phyloP scores from a whole-genome alignment of 1,140 invertebrate species.

The Nasonia longicornis region DNA sequence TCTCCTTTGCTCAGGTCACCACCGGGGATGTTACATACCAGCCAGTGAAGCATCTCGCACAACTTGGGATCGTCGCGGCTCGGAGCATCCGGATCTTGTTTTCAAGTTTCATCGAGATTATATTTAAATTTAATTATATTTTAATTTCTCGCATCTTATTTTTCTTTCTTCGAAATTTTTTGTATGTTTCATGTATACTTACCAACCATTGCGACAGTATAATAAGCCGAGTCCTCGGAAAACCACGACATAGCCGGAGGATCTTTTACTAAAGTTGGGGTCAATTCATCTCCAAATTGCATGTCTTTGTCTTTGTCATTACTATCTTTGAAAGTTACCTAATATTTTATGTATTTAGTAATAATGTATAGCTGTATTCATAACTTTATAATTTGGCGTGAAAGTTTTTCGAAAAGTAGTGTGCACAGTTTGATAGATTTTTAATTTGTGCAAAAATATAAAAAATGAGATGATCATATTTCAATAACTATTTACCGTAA shows the following conservation, averaged over 20 bases:
- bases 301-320: conserved; percentile 38
- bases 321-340: conserved; percentile 38
- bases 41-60: conserved; percentile 73
- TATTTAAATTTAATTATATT: background rate
- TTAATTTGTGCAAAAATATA: too few relatives aligned
- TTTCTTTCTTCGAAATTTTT: background rate
- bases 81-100: conserved; percentile 71
- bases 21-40: conserved; percentile 73
- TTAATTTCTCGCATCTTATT: background rate
- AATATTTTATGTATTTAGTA: background rate
- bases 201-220: conserved; percentile 39
- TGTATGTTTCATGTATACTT: background rate
- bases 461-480: background rate
- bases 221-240: conserved; percentile 25
- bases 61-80: conserved; percentile 58
- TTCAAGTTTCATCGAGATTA: background rate
- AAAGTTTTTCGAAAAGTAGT: too few relatives aligned
- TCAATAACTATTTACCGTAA: conserved; percentile 27
- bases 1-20: conserved; percentile 69
- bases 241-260: conserved; percentile 18
- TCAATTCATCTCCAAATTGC: conserved; percentile 41
- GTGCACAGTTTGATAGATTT: too few relatives aligned
- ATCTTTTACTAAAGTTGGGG: conserved; percentile 39
- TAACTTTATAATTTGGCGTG: too few relatives aligned
- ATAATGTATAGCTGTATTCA: background rate